A percentile compares a stretch with the other conserved stretches of the same genome.
Conservation (phyloP, 92 coral and sea anemone species). For the Porites evermanni region DNA sequence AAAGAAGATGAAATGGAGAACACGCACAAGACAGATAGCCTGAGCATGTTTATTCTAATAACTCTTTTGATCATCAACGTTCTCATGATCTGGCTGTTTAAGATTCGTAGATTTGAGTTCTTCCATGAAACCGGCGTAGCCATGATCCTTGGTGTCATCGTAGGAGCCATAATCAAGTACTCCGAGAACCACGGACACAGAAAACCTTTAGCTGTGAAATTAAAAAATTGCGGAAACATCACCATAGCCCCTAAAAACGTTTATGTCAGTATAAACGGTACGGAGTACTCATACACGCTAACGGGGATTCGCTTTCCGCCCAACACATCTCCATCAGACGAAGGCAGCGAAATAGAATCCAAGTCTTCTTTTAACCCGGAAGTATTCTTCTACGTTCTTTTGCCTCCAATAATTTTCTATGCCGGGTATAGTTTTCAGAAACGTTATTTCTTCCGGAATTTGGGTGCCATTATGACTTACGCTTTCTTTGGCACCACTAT, state of each 20-base stretch:
- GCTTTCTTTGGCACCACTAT: conserved; percentile 96
- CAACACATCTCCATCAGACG: conserved; percentile 74
- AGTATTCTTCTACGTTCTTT: conserved; percentile 92
- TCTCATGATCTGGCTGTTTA: conserved; percentile 94
- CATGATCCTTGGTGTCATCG: conserved; percentile 89
- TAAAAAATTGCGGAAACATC: conserved; percentile 91
- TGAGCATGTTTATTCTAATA: conserved; percentile 93
- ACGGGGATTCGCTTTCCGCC: conserved; percentile 94
- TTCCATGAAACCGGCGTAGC: conserved; percentile 99
- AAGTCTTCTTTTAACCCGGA: conserved; percentile 96
- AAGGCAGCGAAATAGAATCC: conserved; percentile 92
- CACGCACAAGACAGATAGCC: conserved; percentile 95
- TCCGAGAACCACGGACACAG: conserved; percentile 69
- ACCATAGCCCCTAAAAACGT: conserved; percentile 93
- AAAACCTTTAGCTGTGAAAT: conserved; percentile 88
- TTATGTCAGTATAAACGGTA: conserved; percentile 92
- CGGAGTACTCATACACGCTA: conserved; percentile 88
- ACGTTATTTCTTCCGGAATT: conserved; percentile 93
- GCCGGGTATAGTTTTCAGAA: conserved; percentile 99
- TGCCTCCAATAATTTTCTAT: conserved; percentile 97
- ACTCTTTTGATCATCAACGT: conserved; percentile 91
- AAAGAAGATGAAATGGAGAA: conserved; percentile 96
- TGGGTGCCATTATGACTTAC: conserved; percentile 97
- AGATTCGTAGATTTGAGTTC: conserved; percentile 89
- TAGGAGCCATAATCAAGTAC: conserved; percentile 94